phyloP scores from a whole-genome alignment of 2,797 vertebrate species.

The Silurus lanzhouensis region DNA sequence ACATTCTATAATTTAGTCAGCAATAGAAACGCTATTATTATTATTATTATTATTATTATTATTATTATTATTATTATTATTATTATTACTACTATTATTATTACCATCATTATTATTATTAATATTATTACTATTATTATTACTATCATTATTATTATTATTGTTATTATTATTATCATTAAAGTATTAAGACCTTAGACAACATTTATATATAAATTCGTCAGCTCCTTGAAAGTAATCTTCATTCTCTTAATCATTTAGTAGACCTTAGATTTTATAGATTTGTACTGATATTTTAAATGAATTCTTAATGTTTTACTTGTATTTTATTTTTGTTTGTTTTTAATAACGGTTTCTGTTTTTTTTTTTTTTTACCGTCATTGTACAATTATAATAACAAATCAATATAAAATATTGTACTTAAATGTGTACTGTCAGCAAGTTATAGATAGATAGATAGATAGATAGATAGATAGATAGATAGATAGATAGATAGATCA shows the following conservation, averaged over 20 bases:
- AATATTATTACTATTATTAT: not conserved
- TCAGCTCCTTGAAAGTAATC: not conserved
- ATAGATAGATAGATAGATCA: not conserved
- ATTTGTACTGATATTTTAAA: too few species aligned
- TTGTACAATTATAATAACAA: not conserved
- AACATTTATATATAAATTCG: not conserved
- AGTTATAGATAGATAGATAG: not conserved
- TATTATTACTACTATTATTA: not conserved
- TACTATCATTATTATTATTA: not conserved
- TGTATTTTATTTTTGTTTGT: too few species aligned
- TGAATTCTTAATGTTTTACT: too few species aligned
- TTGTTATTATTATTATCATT: too few species aligned
- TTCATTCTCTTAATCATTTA: not conserved
- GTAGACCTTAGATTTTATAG: too few species aligned
- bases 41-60: not conserved
- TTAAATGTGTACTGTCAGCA: not conserved
- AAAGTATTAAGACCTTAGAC: not conserved
- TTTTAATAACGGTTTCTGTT: too few species aligned
- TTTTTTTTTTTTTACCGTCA: too few species aligned
- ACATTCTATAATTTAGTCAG: not conserved
- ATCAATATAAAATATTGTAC: not conserved
- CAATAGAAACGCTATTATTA: not conserved
- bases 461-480: conserved; percentile 1
- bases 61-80: not conserved
- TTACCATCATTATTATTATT: not conserved